Percentiles rank a stretch among this genome's conserved stretches.
Evolutionary conservation across 2,797 vertebrate genomes (phyloP).

Genomic region (Xyrichtys novacula): DNA sequence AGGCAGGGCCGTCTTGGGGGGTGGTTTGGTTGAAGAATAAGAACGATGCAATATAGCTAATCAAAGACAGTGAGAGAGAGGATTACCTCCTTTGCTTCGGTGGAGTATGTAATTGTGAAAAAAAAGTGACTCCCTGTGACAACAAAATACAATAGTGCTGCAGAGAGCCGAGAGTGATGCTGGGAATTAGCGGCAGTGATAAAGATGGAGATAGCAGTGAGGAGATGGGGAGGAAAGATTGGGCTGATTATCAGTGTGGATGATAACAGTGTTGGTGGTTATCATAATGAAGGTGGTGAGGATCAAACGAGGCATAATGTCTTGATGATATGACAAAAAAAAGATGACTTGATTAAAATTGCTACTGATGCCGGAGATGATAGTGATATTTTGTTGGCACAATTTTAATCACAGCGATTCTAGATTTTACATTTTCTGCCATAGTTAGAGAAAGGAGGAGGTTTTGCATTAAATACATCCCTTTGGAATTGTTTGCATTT

Average conservation of each 20-base stretch:
- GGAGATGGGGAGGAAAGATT: conserved; percentile 68
- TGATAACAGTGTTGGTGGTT: conserved; percentile 76
- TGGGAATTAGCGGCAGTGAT: conserved; percentile 71
- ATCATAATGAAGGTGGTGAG: conserved; percentile 75
- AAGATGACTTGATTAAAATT: conserved; percentile 79
- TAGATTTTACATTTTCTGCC: conserved; percentile 49
- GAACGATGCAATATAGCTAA: conserved; percentile 74
- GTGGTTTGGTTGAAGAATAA: conserved; percentile 59
- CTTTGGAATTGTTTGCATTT: conserved; percentile 24
- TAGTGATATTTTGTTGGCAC: conserved; percentile 59
- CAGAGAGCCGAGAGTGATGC: conserved; percentile 54
- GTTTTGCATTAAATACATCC: conserved; percentile 45
- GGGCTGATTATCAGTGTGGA: conserved; percentile 72
- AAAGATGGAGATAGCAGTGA: conserved; percentile 70
- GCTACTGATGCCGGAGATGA: conserved; percentile 69
- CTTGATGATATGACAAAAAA: conserved; percentile 60
- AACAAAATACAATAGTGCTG: conserved; percentile 75
- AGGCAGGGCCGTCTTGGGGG: not conserved
- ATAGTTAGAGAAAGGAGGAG: conserved; percentile 30
- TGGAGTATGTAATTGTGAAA: conserved; percentile 81
- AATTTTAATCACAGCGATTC: conserved; percentile 68
- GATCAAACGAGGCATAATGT: conserved; percentile 72
- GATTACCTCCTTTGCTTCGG: conserved; percentile 81
- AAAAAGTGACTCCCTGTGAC: conserved; percentile 55
- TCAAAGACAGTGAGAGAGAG: conserved; percentile 72